Base-by-base conservation (phyloP, 2,888 invertebrate species). In the Agriopis aurantiaria region DNA sequence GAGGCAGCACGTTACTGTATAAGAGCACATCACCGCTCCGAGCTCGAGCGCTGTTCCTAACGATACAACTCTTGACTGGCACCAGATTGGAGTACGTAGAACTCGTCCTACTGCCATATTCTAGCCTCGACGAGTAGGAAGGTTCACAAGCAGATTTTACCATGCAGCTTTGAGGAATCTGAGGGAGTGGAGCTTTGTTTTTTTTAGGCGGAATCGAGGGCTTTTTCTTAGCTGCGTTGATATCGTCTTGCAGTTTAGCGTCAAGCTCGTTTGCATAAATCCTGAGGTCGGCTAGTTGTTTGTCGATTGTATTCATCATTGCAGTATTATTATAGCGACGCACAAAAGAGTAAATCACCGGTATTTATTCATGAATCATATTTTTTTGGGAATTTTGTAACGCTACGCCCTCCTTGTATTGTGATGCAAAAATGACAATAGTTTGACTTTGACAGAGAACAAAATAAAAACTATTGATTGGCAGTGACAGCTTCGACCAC, bases 151-250 rank as follows among this genome's bases (percentile, higher is more conserved):
- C 95, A 70, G 96, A 96, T 86, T 96, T 96, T 69, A 97, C 95
- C 45, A 95, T 95, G 82, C 96, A 97, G 87, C 97, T 97, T 88
- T 97, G 97, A 67, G 97, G 97, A 85, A 97, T 96, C 96, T 94
- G 94, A 61, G 94, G 94, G 73, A 89, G 82, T 62, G 94, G 94
- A 53, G 91, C 84, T 79, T 93, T 94, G 79, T 84, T 91, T 85
- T 92, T 93, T 86, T 94, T 94, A 64, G 94, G 93, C 73, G 94
- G 94, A 74, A 94, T 91, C 56, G 89, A 88, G 61, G 94, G 94
- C 90, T 92, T 93, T 82, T 86, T 89, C 82, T 89, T 92, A n/a
- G 91, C 84, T 61, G 92, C 88, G 74, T 92, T 93, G 79, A 94
- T 92, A 78, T 94, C 94, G 79, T 94, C 94, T 83, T 93, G 94